Percentiles rank a stretch among this genome's conserved stretches.
Conservation (phyloP, 2,888 invertebrate genomes). For the Polymixis flavicincta region DNA sequence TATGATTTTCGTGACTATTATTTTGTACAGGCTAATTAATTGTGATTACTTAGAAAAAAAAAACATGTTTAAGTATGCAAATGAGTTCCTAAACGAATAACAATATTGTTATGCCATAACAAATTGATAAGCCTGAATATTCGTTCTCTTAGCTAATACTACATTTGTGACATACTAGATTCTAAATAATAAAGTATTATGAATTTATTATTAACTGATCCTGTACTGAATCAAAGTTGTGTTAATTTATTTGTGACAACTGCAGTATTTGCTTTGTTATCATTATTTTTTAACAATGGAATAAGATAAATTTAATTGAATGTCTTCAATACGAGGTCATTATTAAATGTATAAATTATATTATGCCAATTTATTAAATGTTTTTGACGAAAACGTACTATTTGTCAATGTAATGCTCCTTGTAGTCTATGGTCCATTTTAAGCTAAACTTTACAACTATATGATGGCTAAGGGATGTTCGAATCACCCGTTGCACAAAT, state of each 20-base stretch:
- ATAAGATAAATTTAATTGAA: neutral
- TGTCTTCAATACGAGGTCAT: constrained; percentile 15
- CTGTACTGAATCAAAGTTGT: neutral
- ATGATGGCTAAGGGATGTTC: constrained; percentile 1
- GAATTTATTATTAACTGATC: too few species aligned
- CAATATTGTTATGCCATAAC: too few species aligned
- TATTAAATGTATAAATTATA: neutral
- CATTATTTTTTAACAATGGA: neutral
- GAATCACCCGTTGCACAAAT: neutral
- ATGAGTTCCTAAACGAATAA: neutral
- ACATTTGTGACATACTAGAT: constrained; percentile 22
- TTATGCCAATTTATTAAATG: neutral
- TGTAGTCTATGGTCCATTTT: neutral
- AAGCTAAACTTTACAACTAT: neutral
- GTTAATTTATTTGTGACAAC: constrained; percentile 14
- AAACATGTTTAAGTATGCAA: neutral
- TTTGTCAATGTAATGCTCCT: neutral
- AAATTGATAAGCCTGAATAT: constrained; percentile 49
- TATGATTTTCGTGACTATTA: neutral
- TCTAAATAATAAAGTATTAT: neutral
- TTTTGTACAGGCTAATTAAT: neutral
- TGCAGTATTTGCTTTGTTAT: constrained; percentile 25
- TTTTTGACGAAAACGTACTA: neutral
- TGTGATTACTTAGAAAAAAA: neutral
- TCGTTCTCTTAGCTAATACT: constrained; percentile 11